Evolutionary conservation across 2,113 vertebrate species (phyloP), one percentile per base, ranked within the genome.

Genomic region (Hippocampus abdominalis): DNA sequence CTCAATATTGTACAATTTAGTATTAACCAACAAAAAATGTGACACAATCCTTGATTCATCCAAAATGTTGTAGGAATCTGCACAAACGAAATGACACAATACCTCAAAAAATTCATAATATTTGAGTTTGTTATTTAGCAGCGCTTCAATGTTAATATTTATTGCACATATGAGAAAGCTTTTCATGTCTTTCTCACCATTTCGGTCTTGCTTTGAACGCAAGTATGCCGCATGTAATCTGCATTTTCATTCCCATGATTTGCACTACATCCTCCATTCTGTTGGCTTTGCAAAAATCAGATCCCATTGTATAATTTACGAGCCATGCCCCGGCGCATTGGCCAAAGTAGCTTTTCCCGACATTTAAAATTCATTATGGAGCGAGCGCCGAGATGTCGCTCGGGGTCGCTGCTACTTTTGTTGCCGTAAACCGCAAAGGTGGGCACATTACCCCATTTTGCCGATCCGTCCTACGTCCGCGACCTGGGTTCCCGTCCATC

Each of bases 301-400:
- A 0, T 5, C 46, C 2, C 56, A 49, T 70, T 78, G 57, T 75
- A 78, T 81, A 78, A 81, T 81, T 73, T 60, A 84, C 63, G 62
- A 48, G 13, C 42, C 23, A 1, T 57, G 39, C 70, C 32, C 61
- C 39, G 61, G 62, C 56, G 60, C 51, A 51, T 69, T 63, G 16
- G 66, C 63, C 21, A 59, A 18, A 64, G 39, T 40, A 29, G 32
- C 51, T 63, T 65, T 32, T 56, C 4, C 48, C 25, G 57, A n/a
- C 39, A 64, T 79, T 23, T 39, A 63, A 54, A 70, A 75, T 74
- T 79, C 66, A 79, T 82, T 66, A 84, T 73, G 72, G 59, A 74
- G 71, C 32, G 40, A 71, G 9, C 49, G 21, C 12, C 2, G 67
- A 56, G 75, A 69, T 66, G 15, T 1, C 9, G 21, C n/a, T 12